A percentile compares a stretch with the other conserved stretches of the same genome.
Conservation (phyloP, 2,113 vertebrate genomes). For the Tor tambroides region DNA sequence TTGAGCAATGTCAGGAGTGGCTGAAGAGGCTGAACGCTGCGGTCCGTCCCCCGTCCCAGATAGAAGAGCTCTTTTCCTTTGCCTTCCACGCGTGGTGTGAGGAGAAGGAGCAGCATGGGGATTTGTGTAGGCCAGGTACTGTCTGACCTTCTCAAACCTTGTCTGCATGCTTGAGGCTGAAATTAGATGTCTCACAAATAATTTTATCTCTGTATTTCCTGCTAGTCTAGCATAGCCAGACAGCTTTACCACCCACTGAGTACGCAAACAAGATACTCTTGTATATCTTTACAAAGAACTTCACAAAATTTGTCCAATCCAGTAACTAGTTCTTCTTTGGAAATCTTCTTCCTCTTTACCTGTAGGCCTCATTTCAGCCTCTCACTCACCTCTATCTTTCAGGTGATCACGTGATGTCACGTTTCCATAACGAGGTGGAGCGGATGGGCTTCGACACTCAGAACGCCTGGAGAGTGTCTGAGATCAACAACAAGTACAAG, state of each 20-base stretch:
- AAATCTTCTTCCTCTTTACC: neutral
- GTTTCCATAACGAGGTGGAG: conserved; percentile 97
- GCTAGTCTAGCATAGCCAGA: too few species aligned
- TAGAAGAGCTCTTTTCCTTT: conserved; percentile 96
- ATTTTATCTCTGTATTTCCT: neutral
- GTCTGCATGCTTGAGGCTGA: too few species aligned
- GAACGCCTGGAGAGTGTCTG: conserved; percentile 97
- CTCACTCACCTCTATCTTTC: conserved; percentile 39
- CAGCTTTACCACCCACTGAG: neutral
- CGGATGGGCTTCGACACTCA: conserved; percentile 98
- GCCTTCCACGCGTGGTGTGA: conserved; percentile 98
- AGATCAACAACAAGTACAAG: conserved; percentile 98
- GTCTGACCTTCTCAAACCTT: too few species aligned
- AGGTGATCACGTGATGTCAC: conserved; percentile 95
- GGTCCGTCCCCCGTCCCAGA: conserved; percentile 85
- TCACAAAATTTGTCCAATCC: too few species aligned
- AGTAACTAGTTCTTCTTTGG: neutral
- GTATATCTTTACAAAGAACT: neutral
- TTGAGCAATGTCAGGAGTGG: conserved; percentile 98
- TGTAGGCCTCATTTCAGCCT: conserved; percentile 45
- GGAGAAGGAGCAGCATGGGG: conserved; percentile 95
- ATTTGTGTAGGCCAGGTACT: conserved; percentile 91
- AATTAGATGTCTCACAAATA: neutral
- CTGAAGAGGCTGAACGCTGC: conserved; percentile 85
- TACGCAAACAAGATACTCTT: too few species aligned